Evolutionary conservation across 2,113 vertebrate species (phyloP).

Genomic region (Rhynchomys soricoides): DNA sequence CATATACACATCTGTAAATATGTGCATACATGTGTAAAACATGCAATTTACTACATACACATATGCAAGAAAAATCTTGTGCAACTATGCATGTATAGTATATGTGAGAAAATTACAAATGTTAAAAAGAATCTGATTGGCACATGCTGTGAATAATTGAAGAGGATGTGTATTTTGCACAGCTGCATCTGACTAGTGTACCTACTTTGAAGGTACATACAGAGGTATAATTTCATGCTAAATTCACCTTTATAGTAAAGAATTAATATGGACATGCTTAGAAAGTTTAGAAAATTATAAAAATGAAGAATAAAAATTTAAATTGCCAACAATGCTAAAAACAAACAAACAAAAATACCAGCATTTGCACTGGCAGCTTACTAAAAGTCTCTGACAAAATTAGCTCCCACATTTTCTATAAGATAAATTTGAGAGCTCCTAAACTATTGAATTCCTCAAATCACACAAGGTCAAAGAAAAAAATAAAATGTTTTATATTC

Average conservation of each 20-base stretch:
- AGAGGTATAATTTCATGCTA: not conserved
- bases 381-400: not conserved
- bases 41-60: not conserved
- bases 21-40: not conserved
- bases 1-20: not conserved
- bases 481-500: not conserved
- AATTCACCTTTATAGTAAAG: not conserved
- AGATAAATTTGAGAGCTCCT: not conserved
- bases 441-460: not conserved
- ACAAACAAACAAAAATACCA: not conserved
- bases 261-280: not conserved
- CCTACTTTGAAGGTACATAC: not conserved
- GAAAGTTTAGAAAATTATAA: not conserved
- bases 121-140: not conserved
- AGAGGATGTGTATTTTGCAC: not conserved
- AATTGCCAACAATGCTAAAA: not conserved
- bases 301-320: not conserved
- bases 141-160: not conserved
- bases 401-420: not conserved
- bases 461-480: not conserved
- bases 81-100: not conserved
- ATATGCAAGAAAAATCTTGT: not conserved
- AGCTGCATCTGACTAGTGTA: not conserved
- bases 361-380: not conserved
- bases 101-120: not conserved